Evolutionary conservation across 2,888 invertebrate species (phyloP).

Genomic region (Caenorhabditis imperialis): DNA sequence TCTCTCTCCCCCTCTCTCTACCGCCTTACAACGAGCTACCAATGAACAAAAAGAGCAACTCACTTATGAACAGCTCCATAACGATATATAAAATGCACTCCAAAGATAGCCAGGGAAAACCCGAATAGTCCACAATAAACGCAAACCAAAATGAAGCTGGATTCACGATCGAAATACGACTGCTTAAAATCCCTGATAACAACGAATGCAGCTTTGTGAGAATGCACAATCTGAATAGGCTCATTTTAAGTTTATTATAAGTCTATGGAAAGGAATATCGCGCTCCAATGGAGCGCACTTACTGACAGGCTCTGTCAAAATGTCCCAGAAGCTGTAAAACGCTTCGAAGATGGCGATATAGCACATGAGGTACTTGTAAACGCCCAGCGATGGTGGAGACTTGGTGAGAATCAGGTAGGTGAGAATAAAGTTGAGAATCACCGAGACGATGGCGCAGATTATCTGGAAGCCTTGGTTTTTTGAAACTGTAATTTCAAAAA

Average conservation of each 20-base stretch:
- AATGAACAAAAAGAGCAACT: not conserved
- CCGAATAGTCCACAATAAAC: not conserved
- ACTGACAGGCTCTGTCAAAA: conserved; percentile 35
- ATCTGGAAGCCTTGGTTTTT: too few species aligned
- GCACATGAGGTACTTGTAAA: conserved; percentile 36
- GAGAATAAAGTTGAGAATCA: conserved; percentile 22
- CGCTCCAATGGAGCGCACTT: not conserved
- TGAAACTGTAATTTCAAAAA: too few species aligned
- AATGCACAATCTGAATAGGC: conserved; percentile 18
- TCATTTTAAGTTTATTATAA: not conserved
- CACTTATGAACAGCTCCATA: not conserved
- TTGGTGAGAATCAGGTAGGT: conserved; percentile 19
- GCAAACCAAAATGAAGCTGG: conserved; percentile 22
- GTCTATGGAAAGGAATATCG: not conserved
- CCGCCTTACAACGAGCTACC: too few species aligned
- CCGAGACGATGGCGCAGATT: conserved; percentile 9
- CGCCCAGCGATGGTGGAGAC: conserved; percentile 24
- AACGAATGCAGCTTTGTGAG: conserved; percentile 28
- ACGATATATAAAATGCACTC: too few species aligned
- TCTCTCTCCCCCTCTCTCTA: too few species aligned
- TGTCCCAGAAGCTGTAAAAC: conserved; percentile 27
- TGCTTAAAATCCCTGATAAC: conserved; percentile 18
- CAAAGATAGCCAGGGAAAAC: not conserved
- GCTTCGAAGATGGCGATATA: conserved; percentile 34
- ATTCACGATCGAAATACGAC: conserved; percentile 12